Base-by-base conservation (phyloP, 2,888 invertebrate species). In the Eretmocerus hayati region DNA sequence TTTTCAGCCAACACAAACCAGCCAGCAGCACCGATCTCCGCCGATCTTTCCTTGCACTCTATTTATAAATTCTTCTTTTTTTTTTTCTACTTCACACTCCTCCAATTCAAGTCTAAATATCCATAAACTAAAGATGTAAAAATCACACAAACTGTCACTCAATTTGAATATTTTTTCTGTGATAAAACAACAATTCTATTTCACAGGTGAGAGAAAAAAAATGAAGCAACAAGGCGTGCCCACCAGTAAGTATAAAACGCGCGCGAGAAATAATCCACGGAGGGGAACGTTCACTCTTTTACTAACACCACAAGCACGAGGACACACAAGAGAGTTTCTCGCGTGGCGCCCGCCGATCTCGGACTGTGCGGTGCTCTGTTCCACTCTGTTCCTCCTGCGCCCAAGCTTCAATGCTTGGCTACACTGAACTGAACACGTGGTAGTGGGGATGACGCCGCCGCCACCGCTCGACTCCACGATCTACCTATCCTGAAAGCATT, bases 281-380 rank as follows among this genome's bases (percentile, higher is more conserved):
- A 4, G 39, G n/a, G n/a, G 39, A 15, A 22, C 38, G 22, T 20
- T 3, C n/a, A n/a, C n/a, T 11, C 11, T 11, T 26, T 26, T 6
- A 6, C 26, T 6, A 26, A 9, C 15, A 11, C 16, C 19, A 37
- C 13, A n/a, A n/a, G 33, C 33, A 15, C 33, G 30, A 30, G 30
- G 30, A 30, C 8, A 9, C 13, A 30, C 30, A 13, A 30, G 30
- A 9, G 13, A 13, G 48, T 50, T 61, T 64, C 60, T 57, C 62
- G 56, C 65, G 63, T 62, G 59, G 62, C 69, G 65, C 64, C 63
- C 64, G 67, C 67, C 68, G 68, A 67, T 65, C 64, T 67, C 64
- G 53, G 59, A 71, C 71, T 71, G 69, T 62, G 32, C 42, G 22
- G 40, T 16, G 39, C 40, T 23, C 20, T 37, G 11, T 16, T 9